Evolutionary conservation across 1,140 invertebrate species (phyloP).

Genomic region (Drosophila santomea): DNA sequence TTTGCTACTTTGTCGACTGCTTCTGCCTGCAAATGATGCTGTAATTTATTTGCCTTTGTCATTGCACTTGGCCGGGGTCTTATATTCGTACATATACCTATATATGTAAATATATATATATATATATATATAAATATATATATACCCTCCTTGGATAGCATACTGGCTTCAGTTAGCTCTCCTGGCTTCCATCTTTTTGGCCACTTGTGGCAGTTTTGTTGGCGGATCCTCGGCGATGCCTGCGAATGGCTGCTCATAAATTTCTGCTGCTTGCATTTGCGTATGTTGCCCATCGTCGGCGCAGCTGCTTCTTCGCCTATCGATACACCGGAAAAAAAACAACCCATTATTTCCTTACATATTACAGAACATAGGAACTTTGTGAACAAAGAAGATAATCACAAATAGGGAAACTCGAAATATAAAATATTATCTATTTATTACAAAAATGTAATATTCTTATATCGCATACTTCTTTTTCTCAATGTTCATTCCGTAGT

Average conservation of each 20-base stretch:
- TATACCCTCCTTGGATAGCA: background rate
- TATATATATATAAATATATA: too few species aligned
- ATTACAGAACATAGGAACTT: too few species aligned
- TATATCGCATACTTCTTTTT: background rate
- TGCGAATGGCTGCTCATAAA: slow-evolving; percentile 57
- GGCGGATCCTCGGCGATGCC: slow-evolving; percentile 28
- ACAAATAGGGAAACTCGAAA: too few species aligned
- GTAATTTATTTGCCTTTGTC: slow-evolving; percentile 66
- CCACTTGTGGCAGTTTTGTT: slow-evolving; percentile 48
- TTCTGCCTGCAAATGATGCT: slow-evolving; percentile 63
- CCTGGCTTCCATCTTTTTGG: slow-evolving; percentile 29
- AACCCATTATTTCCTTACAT: too few species aligned
- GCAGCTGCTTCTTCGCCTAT: slow-evolving; percentile 33
- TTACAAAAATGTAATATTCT: too few species aligned
- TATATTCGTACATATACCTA: background rate
- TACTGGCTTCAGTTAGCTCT: background rate
- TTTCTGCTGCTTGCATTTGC: slow-evolving; percentile 62
- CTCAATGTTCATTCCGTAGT: background rate
- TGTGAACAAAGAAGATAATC: too few species aligned
- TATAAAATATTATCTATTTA: too few species aligned
- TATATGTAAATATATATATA: background rate
- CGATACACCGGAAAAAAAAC: background rate
- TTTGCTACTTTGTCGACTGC: slow-evolving; percentile 39
- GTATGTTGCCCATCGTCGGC: slow-evolving; percentile 63
- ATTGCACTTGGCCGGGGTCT: slow-evolving; percentile 34